Evolutionary conservation across 2,797 vertebrate genomes (phyloP).

Genomic region (Gastrophryne carolinensis): DNA sequence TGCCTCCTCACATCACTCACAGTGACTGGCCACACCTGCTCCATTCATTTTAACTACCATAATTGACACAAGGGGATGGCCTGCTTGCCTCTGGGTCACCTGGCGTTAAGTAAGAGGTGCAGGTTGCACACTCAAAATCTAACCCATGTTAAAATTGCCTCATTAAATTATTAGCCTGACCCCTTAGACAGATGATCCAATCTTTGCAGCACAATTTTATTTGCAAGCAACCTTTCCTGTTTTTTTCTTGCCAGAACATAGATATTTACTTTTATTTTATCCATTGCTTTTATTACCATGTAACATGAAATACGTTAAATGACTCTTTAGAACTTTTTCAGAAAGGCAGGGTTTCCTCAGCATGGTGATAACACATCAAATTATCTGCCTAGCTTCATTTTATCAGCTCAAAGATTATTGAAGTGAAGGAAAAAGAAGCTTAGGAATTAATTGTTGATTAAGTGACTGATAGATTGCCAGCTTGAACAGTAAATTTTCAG

Average conservation of each 20-base stretch:
- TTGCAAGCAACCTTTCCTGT: too few relatives aligned
- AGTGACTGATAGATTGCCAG: constrained; percentile 35
- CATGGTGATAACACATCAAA: constrained; percentile 21
- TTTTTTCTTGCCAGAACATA: background rate
- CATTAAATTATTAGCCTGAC: too few relatives aligned
- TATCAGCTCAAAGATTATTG: background rate
- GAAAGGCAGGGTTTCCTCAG: background rate
- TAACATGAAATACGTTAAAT: constrained; percentile 17
- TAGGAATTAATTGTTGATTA: constrained; percentile 37
- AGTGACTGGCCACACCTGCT: too few relatives aligned
- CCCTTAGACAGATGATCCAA: too few relatives aligned
- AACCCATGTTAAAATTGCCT: too few relatives aligned
- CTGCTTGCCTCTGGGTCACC: too few relatives aligned
- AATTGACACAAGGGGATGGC: too few relatives aligned
- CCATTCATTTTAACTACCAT: too few relatives aligned
- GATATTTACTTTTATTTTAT: background rate
- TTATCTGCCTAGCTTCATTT: constrained; percentile 25
- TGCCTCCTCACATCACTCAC: too few relatives aligned
- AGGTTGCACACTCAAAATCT: too few relatives aligned
- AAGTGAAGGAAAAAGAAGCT: background rate
- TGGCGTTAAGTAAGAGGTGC: too few relatives aligned
- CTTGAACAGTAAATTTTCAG: constrained; percentile 20
- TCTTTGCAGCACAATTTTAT: too few relatives aligned
- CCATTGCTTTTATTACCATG: background rate
- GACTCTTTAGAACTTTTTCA: background rate